phyloP scores from a whole-genome alignment of 2,888 invertebrate genomes.

The Hyppa rectilinea region DNA sequence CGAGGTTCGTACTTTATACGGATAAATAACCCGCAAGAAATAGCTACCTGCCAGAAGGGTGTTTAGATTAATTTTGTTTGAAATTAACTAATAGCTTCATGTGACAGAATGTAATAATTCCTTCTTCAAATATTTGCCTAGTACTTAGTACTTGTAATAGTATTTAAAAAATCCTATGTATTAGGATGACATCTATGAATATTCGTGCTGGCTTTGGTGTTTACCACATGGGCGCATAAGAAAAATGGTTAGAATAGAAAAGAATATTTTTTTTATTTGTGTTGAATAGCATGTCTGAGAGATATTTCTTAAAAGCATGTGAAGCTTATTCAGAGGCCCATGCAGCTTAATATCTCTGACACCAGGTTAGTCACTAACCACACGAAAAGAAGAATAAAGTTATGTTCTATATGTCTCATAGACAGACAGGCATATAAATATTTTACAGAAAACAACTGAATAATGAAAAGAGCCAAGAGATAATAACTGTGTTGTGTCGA shows the following conservation, averaged over 20 bases:
- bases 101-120: constrained; percentile 32
- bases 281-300: too few relatives aligned
- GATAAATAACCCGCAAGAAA: constrained; percentile 21
- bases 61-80: constrained; percentile 35
- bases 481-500: not conserved
- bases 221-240: constrained; percentile 9
- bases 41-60: constrained; percentile 16
- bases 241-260: not conserved
- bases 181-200: constrained; percentile 6
- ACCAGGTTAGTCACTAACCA: too few relatives aligned
- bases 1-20: constrained; percentile 35
- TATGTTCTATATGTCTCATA: too few relatives aligned
- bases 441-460: too few relatives aligned
- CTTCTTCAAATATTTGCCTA: constrained; percentile 28
- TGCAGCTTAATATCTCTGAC: too few relatives aligned
- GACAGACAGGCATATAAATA: too few relatives aligned
- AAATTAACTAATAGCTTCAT: constrained; percentile 22
- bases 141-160: too few relatives aligned
- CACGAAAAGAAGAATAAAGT: too few relatives aligned
- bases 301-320: too few relatives aligned
- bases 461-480: not conserved
- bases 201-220: not conserved
- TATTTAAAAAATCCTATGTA: constrained; percentile 17
- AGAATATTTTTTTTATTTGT: too few relatives aligned
- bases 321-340: too few relatives aligned